Conservation (phyloP, 2,113 vertebrate genomes). For the Hypanus sabinus region DNA sequence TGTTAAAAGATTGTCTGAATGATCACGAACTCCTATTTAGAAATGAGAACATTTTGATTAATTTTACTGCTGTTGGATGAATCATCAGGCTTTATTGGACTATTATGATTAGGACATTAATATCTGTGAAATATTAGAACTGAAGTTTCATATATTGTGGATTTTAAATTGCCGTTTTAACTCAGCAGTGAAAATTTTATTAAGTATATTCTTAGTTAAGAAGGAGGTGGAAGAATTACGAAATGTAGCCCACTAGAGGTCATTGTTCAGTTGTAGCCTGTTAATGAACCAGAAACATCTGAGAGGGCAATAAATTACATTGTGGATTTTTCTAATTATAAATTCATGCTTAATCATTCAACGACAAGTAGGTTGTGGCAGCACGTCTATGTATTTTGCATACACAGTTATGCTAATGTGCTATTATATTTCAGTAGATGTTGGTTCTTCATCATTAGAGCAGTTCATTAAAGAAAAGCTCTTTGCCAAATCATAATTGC, state of each 20-base stretch:
- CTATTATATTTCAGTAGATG: conserved; percentile 68
- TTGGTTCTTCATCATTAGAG: conserved; percentile 73
- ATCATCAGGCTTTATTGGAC: background rate
- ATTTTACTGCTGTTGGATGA: background rate
- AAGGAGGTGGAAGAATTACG: conserved; percentile 37
- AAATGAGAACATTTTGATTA: background rate
- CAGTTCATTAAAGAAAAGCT: conserved; percentile 71
- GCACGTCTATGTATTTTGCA: conserved; percentile 62
- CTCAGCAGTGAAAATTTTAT: background rate
- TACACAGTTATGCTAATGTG: conserved; percentile 78
- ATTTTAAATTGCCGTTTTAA: conserved; percentile 7
- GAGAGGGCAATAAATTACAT: conserved; percentile 78
- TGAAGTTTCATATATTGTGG: background rate
- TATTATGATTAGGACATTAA: background rate
- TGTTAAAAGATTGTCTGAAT: background rate
- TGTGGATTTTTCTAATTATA: conserved; percentile 83
- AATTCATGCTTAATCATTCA: conserved; percentile 94
- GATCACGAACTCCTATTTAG: background rate
- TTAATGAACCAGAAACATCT: conserved; percentile 84
- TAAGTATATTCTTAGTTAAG: conserved; percentile 24
- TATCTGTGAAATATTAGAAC: background rate
- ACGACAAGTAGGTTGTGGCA: conserved; percentile 73
- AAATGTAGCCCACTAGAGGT: conserved; percentile 72
- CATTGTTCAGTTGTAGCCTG: conserved; percentile 81
- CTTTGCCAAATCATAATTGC: conserved; percentile 83